Base-by-base conservation (phyloP, 2,888 invertebrate genomes). In the Epicampocera succincta region DNA sequence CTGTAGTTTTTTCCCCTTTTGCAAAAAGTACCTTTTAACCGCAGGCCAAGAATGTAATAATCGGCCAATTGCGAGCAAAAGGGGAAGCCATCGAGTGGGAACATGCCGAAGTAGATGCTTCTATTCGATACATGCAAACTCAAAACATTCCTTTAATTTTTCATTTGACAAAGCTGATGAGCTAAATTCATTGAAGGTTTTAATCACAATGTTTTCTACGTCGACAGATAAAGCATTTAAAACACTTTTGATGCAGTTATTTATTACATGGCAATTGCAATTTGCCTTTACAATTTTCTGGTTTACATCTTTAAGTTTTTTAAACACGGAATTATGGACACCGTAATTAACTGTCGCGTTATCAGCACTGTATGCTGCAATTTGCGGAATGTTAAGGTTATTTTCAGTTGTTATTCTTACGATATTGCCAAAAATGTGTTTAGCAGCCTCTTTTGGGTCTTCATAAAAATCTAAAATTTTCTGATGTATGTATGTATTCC, bases 401-500 rank as follows among this genome's bases (percentile, higher is more conserved):
- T 52, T 52, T 52, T 52, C 52, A 52, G 52, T 52, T 52, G 52
- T 52, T 52, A 52, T 52, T 52, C 52, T 25, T 52, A 52, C 52
- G 25, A 52, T 52, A 52, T 52, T 52, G 52, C 52, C 48, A 48
- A 48, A 19, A 48, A 75, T 71, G 50, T 80, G 60, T 33, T 65
- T 69, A n/a, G 69, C 69, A 56, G 71, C 56, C 69, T 75, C 75
- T 38, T 56, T 71, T 29, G 71, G 75, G 33, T n/a, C n/a, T n/a
- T 80, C 75, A 71, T 80, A 75, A 80, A 76, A 80, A 75, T 72
- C 65, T 42, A 72, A 80, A 71, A 76, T 66, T 52, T 71, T 69
- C 46, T 54, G 54, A n/a, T n/a, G n/a, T n/a, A n/a, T n/a, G n/a
- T n/a, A 44, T 38, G 25, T 65, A 80, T 80, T 75, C 68, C 71